phyloP scores from a whole-genome alignment of 1,140 invertebrate genomes.

The Atta colombica region DNA sequence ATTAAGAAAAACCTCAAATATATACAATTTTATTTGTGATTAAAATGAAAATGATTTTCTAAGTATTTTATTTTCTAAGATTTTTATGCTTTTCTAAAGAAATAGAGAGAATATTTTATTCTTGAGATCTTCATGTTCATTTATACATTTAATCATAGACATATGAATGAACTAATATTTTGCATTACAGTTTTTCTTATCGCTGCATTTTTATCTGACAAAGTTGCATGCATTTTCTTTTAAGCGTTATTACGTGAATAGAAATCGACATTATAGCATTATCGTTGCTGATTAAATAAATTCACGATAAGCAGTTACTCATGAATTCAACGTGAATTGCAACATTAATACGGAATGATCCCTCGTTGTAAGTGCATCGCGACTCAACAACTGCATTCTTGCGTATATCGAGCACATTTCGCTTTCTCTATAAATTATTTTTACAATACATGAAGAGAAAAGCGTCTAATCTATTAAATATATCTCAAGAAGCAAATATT shows the following conservation, averaged over 20 bases:
- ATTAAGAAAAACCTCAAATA: background rate
- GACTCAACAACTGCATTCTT: background rate
- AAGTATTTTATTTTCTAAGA: background rate
- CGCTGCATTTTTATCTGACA: background rate
- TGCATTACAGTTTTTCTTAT: background rate
- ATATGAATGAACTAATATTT: background rate
- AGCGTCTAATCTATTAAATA: background rate
- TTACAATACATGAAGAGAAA: slow-evolving; percentile 1
- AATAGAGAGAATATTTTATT: background rate
- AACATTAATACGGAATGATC: slow-evolving; percentile 1
- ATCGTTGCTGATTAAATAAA: slow-evolving; percentile 25
- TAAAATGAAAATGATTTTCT: background rate
- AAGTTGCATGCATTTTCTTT: background rate
- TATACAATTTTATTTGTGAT: background rate
- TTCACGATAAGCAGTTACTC: background rate
- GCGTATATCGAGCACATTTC: slow-evolving; percentile 16
- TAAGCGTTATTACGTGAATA: slow-evolving; percentile 1
- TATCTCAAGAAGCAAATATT: background rate
- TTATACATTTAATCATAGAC: background rate
- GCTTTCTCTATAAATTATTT: slow-evolving; percentile 18
- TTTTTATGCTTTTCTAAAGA: background rate
- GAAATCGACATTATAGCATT: background rate
- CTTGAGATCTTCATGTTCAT: background rate
- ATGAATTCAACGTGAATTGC: slow-evolving; percentile 9
- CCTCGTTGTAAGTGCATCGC: slow-evolving; percentile 19